Base-by-base conservation (phyloP, 2,888 invertebrate species). In the Ochropleura plecta region DNA sequence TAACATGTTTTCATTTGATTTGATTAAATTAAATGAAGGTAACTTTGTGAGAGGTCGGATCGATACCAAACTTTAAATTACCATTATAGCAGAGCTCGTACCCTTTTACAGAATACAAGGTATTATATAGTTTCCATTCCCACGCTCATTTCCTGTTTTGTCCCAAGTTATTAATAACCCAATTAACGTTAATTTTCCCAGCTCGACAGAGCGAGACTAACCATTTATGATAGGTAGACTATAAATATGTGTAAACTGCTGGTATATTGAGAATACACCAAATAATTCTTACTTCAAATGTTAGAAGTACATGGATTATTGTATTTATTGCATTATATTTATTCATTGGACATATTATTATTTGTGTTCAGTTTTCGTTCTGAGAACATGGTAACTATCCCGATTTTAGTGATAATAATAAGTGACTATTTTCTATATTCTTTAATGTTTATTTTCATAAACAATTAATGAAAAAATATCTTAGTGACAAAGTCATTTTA, bases 101-200 rank as follows among this genome's bases (percentile, higher is more conserved):
- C 62, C 48, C 40, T 9, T 48, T 8, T 7, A 30, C 30, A 30
- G 62, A n/a, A 12, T 7, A 7, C 46, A n/a, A 30, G 16, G 5
- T 64, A 46, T 9, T 46, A 46, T 12, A 63, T 20, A 63, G 16
- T 62, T 69, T 40, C 40, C 40, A 48, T 62, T 69, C n/a, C 40
- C 40, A 48, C 64, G 40, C 40, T 49, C 10, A 63, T 42, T 48
- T 64, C n/a, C 48, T 48, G 40, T 16, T 65, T 42, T 20, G 5
- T 16, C 16, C 16, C 16, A 49, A 42, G 18, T 49, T 66, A 49
- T 66, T 42, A 66, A 20, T 14, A 49, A 40, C 5, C 48, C 6
- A 48, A 20, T 40, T 42, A 42, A 16, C 57, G 20, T 68, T 68
- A 68, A 57, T 30, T 18, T 18, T 14, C 9, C 46, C 3, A 9